Conservation (phyloP, 1,140 invertebrate genomes). For the Polyergus mexicanus region DNA sequence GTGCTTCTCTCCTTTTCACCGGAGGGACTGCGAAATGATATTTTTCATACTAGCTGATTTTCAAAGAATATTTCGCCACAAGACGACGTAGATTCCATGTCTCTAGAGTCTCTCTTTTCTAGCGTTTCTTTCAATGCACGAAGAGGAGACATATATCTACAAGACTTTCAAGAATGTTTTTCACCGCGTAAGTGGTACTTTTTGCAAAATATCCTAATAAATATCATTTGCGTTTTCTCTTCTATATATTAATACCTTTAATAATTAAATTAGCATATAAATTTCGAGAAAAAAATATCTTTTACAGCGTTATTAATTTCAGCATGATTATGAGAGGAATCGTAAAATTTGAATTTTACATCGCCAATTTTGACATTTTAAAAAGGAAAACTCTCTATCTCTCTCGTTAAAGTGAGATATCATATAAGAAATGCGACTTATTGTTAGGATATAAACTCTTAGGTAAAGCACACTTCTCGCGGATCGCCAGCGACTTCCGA, state of each 20-base stretch:
- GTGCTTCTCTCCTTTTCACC: conserved; percentile 5
- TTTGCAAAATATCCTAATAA: neutral
- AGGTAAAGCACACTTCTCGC: conserved; percentile 12
- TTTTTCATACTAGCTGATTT: conserved; percentile 50
- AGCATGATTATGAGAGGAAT: neutral
- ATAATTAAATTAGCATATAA: neutral
- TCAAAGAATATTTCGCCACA: conserved; percentile 36
- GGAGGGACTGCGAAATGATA: conserved; percentile 22
- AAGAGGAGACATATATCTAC: neutral
- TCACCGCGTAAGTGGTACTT: neutral
- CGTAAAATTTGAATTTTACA: neutral
- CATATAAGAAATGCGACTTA: conserved; percentile 40
- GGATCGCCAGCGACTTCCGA: conserved; percentile 37
- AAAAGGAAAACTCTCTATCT: neutral
- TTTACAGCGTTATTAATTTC: conserved; percentile 18
- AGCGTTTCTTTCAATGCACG: neutral
- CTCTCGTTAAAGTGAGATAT: conserved; percentile 17
- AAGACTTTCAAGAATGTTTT: neutral
- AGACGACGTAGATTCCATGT: conserved; percentile 29
- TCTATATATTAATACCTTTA: neutral
- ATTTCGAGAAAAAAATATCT: neutral
- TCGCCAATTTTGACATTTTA: neutral
- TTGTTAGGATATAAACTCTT: conserved; percentile 53
- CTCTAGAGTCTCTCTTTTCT: neutral
- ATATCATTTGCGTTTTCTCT: neutral